phyloP scores from a whole-genome alignment of 2,113 vertebrate genomes.

The Talpa occidentalis region DNA sequence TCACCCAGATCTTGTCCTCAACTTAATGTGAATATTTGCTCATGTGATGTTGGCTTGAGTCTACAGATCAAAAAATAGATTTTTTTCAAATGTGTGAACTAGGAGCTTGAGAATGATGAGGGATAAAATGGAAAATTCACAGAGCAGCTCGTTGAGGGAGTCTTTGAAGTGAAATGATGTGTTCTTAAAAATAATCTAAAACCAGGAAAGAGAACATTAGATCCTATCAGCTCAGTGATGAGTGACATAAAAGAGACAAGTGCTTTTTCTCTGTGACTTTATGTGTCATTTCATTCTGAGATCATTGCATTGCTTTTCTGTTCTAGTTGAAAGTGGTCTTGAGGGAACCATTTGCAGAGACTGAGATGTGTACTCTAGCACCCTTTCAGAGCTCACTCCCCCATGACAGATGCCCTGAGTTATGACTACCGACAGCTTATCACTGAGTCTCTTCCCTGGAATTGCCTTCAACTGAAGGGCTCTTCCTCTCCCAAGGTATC shows the following conservation, averaged over 20 bases:
- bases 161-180: constrained; percentile 66
- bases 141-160: background rate
- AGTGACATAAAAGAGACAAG: constrained; percentile 11
- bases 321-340: background rate
- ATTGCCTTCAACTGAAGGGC: background rate
- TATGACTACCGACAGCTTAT: background rate
- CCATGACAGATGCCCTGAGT: too few species aligned
- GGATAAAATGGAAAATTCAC: constrained; percentile 67
- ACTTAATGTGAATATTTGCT: background rate
- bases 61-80: constrained; percentile 28
- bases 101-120: constrained; percentile 43
- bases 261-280: constrained; percentile 23
- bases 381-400: background rate
- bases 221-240: constrained; percentile 60
- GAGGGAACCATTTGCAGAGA: background rate
- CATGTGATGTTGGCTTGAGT: background rate
- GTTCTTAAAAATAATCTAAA: constrained; percentile 70
- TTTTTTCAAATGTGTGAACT: background rate
- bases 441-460: background rate
- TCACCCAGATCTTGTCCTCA: background rate
- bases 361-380: background rate
- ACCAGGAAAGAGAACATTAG: constrained; percentile 65
- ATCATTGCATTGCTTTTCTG: background rate
- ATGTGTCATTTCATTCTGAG: background rate
- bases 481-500: background rate